Percentiles rank a stretch among this genome's conserved stretches.
phyloP scores from a whole-genome alignment of 1,140 invertebrate genomes.

The Pseudomyrmex gracilis region DNA sequence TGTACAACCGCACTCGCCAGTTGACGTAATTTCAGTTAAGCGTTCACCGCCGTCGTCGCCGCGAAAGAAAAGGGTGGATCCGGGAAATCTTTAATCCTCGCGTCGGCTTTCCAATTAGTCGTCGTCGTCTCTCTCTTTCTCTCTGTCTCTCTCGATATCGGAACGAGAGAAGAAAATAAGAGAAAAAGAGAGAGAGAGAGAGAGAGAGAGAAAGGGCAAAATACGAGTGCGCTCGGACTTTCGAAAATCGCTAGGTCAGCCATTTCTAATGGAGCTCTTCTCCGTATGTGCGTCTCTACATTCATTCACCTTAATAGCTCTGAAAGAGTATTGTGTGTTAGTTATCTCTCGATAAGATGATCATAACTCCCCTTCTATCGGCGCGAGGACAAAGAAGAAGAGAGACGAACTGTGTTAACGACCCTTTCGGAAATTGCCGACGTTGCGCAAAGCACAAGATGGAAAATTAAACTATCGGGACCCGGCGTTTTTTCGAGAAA shows the following conservation, averaged over 20 bases:
- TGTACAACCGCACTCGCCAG: slow-evolving; percentile 60
- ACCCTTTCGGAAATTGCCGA: slow-evolving; percentile 47
- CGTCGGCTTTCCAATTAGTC: slow-evolving; percentile 69
- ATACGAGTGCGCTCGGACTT: neutral
- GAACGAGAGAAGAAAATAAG: neutral
- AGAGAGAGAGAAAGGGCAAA: neutral
- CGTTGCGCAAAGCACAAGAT: slow-evolving; percentile 11
- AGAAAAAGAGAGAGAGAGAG: neutral
- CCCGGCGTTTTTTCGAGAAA: slow-evolving; percentile 8
- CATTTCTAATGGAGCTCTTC: neutral
- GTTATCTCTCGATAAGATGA: slow-evolving; percentile 20
- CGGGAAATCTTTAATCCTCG: slow-evolving; percentile 63
- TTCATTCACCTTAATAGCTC: slow-evolving; percentile 2
- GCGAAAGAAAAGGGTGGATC: slow-evolving; percentile 42
- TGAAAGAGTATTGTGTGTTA: slow-evolving; percentile 11
- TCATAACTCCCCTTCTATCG: neutral
- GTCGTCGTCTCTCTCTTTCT: neutral
- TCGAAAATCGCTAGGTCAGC: slow-evolving; percentile 2
- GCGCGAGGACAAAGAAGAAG: slow-evolving; percentile 22
- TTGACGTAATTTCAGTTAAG: slow-evolving; percentile 62
- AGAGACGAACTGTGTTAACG: slow-evolving; percentile 38
- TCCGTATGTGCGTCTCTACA: neutral
- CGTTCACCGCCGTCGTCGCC: neutral
- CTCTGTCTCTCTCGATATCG: slow-evolving; percentile 34
- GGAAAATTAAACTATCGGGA: slow-evolving; percentile 40